Conservation (phyloP, 2,797 vertebrate genomes). For the Gadopsis bispinosus region DNA sequence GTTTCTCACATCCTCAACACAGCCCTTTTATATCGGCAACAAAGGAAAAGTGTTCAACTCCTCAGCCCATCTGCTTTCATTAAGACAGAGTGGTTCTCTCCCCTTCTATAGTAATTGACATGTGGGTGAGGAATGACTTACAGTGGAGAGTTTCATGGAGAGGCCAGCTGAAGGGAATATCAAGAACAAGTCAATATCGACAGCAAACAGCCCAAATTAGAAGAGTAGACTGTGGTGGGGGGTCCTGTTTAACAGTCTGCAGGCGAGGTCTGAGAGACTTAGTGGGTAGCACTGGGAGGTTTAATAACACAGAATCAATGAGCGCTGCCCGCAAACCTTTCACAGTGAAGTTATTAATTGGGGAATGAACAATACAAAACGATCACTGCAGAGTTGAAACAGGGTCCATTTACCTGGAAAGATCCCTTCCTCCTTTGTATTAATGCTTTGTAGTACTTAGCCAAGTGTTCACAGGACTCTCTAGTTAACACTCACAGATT, state of each 20-base stretch:
- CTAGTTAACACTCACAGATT: conserved; percentile 66
- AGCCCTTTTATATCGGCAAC: conserved; percentile 47
- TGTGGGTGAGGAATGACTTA: conserved; percentile 82
- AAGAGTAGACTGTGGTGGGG: conserved; percentile 46
- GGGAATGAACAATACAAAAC: conserved; percentile 74
- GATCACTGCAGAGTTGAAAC: conserved; percentile 70
- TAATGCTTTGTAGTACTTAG: conserved; percentile 57
- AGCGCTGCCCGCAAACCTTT: conserved; percentile 72
- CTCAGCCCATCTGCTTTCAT: conserved; percentile 73
- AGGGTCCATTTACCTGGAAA: conserved; percentile 54
- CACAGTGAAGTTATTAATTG: conserved; percentile 80
- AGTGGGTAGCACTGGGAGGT: conserved; percentile 71
- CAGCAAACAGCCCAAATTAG: conserved; percentile 80
- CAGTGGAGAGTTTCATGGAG: conserved; percentile 75
- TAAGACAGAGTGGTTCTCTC: conserved; percentile 74
- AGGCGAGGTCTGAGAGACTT: conserved; percentile 56
- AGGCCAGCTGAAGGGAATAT: conserved; percentile 78
- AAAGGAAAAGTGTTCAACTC: conserved; percentile 62
- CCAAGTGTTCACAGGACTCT: conserved; percentile 34
- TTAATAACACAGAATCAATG: conserved; percentile 80
- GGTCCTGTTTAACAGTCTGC: conserved; percentile 79
- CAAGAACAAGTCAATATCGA: conserved; percentile 83
- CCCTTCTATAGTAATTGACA: conserved; percentile 79
- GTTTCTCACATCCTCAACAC: conserved; percentile 27
- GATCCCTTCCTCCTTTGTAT: conserved; percentile 51